phyloP scores from a whole-genome alignment of 2,888 invertebrate species.

The Perizoma affinitatum region DNA sequence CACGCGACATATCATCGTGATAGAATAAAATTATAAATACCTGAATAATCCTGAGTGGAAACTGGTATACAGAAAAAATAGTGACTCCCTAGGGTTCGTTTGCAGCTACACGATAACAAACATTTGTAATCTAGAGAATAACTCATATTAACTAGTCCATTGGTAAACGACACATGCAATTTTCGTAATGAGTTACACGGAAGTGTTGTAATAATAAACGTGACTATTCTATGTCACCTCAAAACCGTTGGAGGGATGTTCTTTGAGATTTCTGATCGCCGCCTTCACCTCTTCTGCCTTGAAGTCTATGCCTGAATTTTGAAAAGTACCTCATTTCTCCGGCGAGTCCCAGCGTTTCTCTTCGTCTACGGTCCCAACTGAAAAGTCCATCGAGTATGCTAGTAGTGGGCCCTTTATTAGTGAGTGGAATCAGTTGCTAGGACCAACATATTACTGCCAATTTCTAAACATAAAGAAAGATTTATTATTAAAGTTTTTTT shows the following conservation, averaged over 20 bases:
- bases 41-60: constrained; percentile 78
- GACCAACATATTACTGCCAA: constrained; percentile 34
- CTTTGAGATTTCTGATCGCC: constrained; percentile 40
- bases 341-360: constrained; percentile 35
- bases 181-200: constrained; percentile 46
- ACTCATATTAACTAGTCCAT: constrained; percentile 51
- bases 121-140: constrained; percentile 56
- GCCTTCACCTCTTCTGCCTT: constrained; percentile 50
- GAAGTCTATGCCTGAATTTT: constrained; percentile 61
- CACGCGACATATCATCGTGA: constrained; percentile 65
- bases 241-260: constrained; percentile 57
- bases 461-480: constrained; percentile 4
- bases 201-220: constrained; percentile 48
- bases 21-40: constrained; percentile 78
- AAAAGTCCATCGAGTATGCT: constrained; percentile 81
- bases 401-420: constrained; percentile 64
- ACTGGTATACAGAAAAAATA: constrained; percentile 71
- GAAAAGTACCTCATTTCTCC: constrained; percentile 72
- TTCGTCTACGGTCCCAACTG: constrained; percentile 72
- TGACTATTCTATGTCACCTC: constrained; percentile 79
- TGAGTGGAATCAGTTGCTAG: constrained; percentile 47
- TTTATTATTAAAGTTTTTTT: background rate
- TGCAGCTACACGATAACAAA: constrained; percentile 67
- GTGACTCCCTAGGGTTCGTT: constrained; percentile 66
- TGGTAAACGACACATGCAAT: constrained; percentile 65